phyloP scores from a whole-genome alignment of 2,888 invertebrate species.

The Spialia ferax region DNA sequence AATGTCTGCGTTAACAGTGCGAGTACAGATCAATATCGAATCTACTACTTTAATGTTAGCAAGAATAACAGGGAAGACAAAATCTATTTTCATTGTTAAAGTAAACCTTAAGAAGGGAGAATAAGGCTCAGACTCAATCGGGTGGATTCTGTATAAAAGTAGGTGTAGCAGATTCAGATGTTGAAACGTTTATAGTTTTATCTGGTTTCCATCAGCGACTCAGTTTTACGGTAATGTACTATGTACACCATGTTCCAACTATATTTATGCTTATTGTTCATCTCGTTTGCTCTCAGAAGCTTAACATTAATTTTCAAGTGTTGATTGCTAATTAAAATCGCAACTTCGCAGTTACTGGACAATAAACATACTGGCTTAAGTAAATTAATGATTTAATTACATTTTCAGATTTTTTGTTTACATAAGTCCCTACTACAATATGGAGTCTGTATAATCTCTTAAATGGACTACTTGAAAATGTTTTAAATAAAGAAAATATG shows the following conservation, averaged over 20 bases:
- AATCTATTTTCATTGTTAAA: background rate
- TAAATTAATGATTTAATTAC: slow-evolving; percentile 1
- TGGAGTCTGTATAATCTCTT: no score
- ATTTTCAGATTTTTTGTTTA: background rate
- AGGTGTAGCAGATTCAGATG: slow-evolving; percentile 51
- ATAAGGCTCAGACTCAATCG: slow-evolving; percentile 42
- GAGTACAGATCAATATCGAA: slow-evolving; percentile 69
- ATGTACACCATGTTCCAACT: slow-evolving; percentile 55
- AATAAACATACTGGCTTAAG: background rate
- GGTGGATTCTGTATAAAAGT: slow-evolving; percentile 28
- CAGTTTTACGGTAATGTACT: slow-evolving; percentile 76
- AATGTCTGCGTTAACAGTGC: slow-evolving; percentile 59
- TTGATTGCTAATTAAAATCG: slow-evolving; percentile 33
- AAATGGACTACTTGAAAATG: no score
- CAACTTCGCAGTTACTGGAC: slow-evolving; percentile 4
- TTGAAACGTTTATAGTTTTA: slow-evolving; percentile 75
- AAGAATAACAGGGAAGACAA: slow-evolving; percentile 41
- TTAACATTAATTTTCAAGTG: slow-evolving; percentile 48
- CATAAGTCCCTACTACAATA: no score
- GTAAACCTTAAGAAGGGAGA: slow-evolving; percentile 21
- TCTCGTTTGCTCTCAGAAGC: slow-evolving; percentile 53
- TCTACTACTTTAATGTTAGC: slow-evolving; percentile 60
- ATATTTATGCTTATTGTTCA: slow-evolving; percentile 65
- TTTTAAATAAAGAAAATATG: no score
- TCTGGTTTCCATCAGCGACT: slow-evolving; percentile 71